A percentile compares a stretch with the other conserved stretches of the same genome.
Evolutionary conservation across 2,113 vertebrate genomes (phyloP).

Genomic region (Perccottus glenii): DNA sequence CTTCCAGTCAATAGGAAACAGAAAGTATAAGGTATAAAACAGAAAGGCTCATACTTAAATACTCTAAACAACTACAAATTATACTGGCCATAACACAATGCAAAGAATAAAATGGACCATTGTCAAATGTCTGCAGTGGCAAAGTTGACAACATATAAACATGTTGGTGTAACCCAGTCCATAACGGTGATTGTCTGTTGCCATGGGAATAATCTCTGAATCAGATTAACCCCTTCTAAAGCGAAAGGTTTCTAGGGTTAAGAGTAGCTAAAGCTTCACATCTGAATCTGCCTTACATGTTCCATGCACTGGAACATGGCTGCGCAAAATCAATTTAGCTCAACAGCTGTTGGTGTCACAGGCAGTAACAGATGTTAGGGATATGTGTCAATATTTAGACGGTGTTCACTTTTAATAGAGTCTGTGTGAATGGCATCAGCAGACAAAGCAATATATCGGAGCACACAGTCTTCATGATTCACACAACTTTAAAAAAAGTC

Average conservation of each 20-base stretch:
- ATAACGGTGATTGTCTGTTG: no score
- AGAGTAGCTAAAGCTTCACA: conserved; percentile 23
- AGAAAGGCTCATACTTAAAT: background rate
- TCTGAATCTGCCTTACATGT: conserved; percentile 4
- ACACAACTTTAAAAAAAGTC: no score
- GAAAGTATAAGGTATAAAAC: no score
- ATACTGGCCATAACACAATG: background rate
- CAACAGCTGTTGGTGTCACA: conserved; percentile 3
- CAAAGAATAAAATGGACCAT: background rate
- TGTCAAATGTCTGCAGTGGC: background rate
- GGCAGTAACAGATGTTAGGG: background rate
- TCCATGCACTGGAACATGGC: background rate
- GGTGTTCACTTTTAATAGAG: conserved; percentile 26
- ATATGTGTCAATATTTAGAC: conserved; percentile 35
- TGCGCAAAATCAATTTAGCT: conserved; percentile 22
- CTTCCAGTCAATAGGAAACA: no score
- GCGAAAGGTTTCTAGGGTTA: conserved; percentile 18
- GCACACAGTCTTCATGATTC: background rate
- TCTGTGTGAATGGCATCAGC: background rate
- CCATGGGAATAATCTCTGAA: conserved; percentile 22
- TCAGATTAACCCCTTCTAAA: conserved; percentile 44
- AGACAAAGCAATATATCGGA: background rate
- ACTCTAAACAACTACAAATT: background rate
- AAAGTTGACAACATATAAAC: background rate
- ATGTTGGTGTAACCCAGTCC: conserved; percentile 8